Conservation (phyloP, 2,888 invertebrate genomes). For the Caenorhabditis japonica region DNA sequence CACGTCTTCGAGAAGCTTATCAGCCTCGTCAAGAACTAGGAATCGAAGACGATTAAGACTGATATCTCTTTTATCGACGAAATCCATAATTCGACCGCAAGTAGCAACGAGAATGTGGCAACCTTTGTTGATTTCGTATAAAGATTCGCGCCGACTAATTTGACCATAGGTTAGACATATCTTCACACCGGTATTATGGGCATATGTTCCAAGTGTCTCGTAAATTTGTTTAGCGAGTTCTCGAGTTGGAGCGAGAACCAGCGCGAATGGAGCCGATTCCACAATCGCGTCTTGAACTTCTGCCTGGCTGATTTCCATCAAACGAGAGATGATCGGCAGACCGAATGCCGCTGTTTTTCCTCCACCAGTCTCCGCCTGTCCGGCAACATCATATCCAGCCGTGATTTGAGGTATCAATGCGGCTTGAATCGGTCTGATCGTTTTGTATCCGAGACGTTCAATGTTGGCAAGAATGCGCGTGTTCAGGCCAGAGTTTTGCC, state of each 20-base stretch:
- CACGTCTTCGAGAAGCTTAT: conserved; percentile 85
- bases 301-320: conserved; percentile 4
- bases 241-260: conserved; percentile 91
- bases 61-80: conserved; percentile 79
- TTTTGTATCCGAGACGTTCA: conserved; percentile 81
- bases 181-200: conserved; percentile 36
- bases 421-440: conserved; percentile 94
- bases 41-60: conserved; percentile 79
- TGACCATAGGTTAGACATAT: conserved; percentile 62
- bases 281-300: not conserved
- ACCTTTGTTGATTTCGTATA: conserved; percentile 78
- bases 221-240: conserved; percentile 91
- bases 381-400: conserved; percentile 90
- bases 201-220: conserved; percentile 40
- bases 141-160: not conserved
- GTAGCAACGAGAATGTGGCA: conserved; percentile 85
- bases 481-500: conserved; percentile 60
- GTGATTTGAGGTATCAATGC: conserved; percentile 84
- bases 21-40: conserved; percentile 87
- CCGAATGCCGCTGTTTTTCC: conserved; percentile 97
- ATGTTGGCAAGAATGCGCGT: conserved; percentile 29
- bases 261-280: conserved; percentile 72
- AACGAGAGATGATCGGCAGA: conserved; percentile 87
- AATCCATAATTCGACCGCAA: conserved; percentile 84
- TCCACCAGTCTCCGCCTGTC: conserved; percentile 96